A percentile compares a stretch with the other conserved stretches of the same genome.
Conservation (phyloP, 2,797 vertebrate genomes). For the Setipinna tenuifilis region DNA sequence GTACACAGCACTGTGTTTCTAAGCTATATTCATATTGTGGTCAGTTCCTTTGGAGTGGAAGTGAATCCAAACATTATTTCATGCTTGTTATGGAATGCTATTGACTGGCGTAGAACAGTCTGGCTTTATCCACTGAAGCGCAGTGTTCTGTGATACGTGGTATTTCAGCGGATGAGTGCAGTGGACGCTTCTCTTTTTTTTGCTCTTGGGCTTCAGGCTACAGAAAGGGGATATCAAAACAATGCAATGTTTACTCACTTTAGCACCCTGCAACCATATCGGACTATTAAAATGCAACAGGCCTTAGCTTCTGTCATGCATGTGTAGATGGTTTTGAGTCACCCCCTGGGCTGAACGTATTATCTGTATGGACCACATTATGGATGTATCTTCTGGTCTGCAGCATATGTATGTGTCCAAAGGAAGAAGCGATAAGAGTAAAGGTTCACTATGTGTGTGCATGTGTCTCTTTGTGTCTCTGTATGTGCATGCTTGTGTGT, state of each 20-base stretch:
- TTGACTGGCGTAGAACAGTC: neutral
- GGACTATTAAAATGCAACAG: neutral
- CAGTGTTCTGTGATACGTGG: neutral
- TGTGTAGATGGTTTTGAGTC: neutral
- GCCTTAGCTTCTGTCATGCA: neutral
- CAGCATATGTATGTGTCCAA: neutral
- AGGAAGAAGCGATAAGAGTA: neutral
- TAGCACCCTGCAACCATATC: neutral
- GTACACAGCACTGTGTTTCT: neutral
- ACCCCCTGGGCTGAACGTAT: neutral
- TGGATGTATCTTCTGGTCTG: neutral
- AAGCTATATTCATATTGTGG: neutral
- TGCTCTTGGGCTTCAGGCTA: neutral
- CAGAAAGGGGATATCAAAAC: neutral
- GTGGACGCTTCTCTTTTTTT: neutral
- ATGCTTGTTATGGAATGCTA: neutral
- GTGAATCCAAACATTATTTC: neutral
- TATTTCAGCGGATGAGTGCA: neutral
- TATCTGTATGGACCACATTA: neutral
- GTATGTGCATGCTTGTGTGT: neutral
- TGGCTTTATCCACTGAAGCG: neutral
- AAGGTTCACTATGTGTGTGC: neutral
- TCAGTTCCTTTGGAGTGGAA: neutral
- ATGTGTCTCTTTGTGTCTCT: neutral
- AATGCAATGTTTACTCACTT: conserved; percentile 15